Evolutionary conservation across 2,797 vertebrate species (phyloP), one percentile per base, ranked within the genome.

Genomic region (Perodicticus potto): DNA sequence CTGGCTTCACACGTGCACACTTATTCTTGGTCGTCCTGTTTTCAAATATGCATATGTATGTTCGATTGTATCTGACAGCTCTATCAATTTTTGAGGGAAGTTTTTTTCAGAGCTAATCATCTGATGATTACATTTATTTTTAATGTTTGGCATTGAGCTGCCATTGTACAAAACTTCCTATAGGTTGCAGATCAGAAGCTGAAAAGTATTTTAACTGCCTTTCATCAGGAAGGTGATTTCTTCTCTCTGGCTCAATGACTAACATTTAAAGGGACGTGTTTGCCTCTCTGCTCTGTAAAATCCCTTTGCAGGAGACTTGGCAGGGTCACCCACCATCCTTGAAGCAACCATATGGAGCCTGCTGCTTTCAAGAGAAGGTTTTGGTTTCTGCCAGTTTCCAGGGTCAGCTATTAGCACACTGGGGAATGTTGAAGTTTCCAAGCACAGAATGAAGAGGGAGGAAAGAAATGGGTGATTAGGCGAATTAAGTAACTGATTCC

Each of bases 81-180:
- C 96, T 93, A 95, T 94, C 70, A 49, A 91, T 94, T 96, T 97
- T 97, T 97, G 93, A 97, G 92, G 93, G 96, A 97, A 97, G 69
- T 65, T 89, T 98, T 95, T 96, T 95, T 95, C 94, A 97, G 88
- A 95, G 93, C 88, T 96, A 97, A 95, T 96, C 97, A 96, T 87
- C 83, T 95, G 96, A 97, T 97, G 97, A 94, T 93, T 97, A 84
- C 95, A 98, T 97, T 97, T 97, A 98, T 97, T 97, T 98, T 97
- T 88, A 96, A 97, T 97, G 96, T 72, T 95, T 61, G 94, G 78
- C 45, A 59, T 91, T 55, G 91, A 86, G 97, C 93, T 86, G 29
- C 82, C 92, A 94, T 92, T 67, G 63, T 86, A 96, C 96, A 97
- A 96, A 96, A 89, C 81, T 97, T 98, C 98, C 88, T 91, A 80